Evolutionary conservation across 1,140 invertebrate genomes (phyloP).

Genomic region (Palaemon carinicauda): DNA sequence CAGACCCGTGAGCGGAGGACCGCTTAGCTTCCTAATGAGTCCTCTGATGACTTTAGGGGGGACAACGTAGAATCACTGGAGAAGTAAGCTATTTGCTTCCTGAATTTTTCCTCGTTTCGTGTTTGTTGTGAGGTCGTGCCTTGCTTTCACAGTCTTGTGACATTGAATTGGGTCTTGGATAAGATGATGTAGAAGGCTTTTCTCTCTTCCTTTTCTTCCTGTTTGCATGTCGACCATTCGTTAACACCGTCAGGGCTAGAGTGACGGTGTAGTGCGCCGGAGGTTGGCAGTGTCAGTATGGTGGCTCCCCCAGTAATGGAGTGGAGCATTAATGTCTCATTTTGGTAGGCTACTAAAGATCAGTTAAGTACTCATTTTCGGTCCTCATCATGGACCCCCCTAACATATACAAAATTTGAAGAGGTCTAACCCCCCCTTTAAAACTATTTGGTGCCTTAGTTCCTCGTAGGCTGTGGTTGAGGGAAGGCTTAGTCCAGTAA

Average conservation of each 20-base stretch:
- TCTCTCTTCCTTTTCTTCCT: too few relatives aligned
- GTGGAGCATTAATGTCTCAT: constrained; percentile 44
- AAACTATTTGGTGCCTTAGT: too few relatives aligned
- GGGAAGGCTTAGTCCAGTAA: too few relatives aligned
- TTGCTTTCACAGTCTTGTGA: too few relatives aligned
- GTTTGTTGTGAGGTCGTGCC: too few relatives aligned
- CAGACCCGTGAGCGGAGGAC: background rate
- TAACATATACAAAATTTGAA: background rate
- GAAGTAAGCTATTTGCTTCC: too few relatives aligned
- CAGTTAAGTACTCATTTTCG: constrained; percentile 52
- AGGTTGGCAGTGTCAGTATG: background rate
- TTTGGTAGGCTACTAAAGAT: constrained; percentile 51
- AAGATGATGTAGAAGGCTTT: too few relatives aligned
- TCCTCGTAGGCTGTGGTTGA: too few relatives aligned
- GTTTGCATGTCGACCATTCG: too few relatives aligned
- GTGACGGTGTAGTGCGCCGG: background rate
- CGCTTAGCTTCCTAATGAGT: constrained; percentile 30
- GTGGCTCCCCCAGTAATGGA: constrained; percentile 30
- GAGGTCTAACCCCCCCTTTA: too few relatives aligned
- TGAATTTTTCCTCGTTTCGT: too few relatives aligned
- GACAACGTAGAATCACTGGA: background rate
- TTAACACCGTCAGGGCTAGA: background rate
- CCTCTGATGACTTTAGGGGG: constrained; percentile 17
- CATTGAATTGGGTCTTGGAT: too few relatives aligned
- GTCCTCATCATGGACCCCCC: constrained; percentile 7